Evolutionary conservation across 2,888 invertebrate species (phyloP), one percentile per base, ranked within the genome.

Genomic region (Aporophyla lueneburgensis): DNA sequence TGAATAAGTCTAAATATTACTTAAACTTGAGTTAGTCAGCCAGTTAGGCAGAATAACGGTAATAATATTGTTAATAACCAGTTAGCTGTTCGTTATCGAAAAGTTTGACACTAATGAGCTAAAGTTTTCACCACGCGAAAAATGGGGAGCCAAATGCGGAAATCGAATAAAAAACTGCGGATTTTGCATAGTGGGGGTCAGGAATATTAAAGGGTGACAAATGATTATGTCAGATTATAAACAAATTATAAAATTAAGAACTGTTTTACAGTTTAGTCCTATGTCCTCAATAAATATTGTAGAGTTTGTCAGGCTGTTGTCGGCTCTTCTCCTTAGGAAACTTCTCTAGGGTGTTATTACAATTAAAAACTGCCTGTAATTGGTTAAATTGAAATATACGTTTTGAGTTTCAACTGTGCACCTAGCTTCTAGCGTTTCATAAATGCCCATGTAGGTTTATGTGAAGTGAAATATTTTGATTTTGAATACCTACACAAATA

Each of bases 101-200:
- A 87, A 92, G 88, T 93, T 91, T 92, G 93, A 92, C 91, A 88
- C 87, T 93, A 93, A 94, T 92, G 90, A 93, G 89, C 71, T 71
- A 85, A 91, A 93, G 88, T 93, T 92, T 85, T 83, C 75, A 89
- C 90, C 90, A 90, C 89, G 91, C 90, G 89, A 90, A 89, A 88
- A 89, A 86, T 76, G 65, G 74, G 85, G 87, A 86, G 84, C 79
- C 76, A 81, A 70, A 61, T 54, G 76, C 76, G 70, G 81, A 73
- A 71, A 81, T 78, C 62, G 75, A 81, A 46, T 61, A 46, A 78
- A 67, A 82, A 88, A 78, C 53, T 71, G 74, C 63, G 62, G 68
- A 59, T 77, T 76, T 74, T 76, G 76, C 77, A 75, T 76, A 68
- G 43, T 67, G 12, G n/a, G 65, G 51, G 68, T 58, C 46, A 58